Base-by-base conservation (phyloP, 2,888 invertebrate genomes). In the Polietes domitor region DNA sequence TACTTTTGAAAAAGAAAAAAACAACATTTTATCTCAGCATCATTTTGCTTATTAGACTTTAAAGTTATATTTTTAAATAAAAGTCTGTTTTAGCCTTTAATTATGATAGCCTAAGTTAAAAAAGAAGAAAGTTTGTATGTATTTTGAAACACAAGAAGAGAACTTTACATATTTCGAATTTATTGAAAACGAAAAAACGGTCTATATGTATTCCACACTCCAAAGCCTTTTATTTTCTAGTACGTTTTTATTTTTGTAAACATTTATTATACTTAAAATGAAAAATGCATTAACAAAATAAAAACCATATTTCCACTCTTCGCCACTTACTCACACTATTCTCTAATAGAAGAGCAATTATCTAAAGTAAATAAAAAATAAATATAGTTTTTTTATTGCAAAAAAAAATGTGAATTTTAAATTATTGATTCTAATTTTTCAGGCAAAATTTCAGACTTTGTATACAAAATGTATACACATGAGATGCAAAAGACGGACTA, bases 361-460 rank as follows among this genome's bases (percentile, higher is more conserved):
- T 77, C 43, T 77, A 65, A 80, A 63, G 26, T 65, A 74, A 74
- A 63, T 43, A 83, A 47, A 21, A 77, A 80, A 72, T 83, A 83
- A 83, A 83, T 74, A 77, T 77, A 73, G 61, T 43, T 83, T 83
- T 82, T 83, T 80, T 83, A 83, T 77, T 77, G 80, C 73, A 83
- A 80, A 76, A 41, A 43, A 72, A 55, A 19, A 32, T 32, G 32
- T 9, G 32, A 32, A 6, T 6, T 32, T n/a, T 32, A 9, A 32
- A 32, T 32, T 32, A 6, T 32, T 32, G n/a, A n/a, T n/a, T n/a
- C n/a, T n/a, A n/a, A n/a, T n/a, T n/a, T n/a, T n/a, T n/a, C n/a
- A n/a, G n/a, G n/a, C n/a, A n/a, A n/a, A n/a, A n/a, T n/a, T n/a
- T n/a, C n/a, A n/a, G n/a, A n/a, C n/a, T n/a, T n/a, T n/a, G n/a